Evolutionary conservation across 2,888 invertebrate genomes (phyloP).

Genomic region (Craniophora ligustri): DNA sequence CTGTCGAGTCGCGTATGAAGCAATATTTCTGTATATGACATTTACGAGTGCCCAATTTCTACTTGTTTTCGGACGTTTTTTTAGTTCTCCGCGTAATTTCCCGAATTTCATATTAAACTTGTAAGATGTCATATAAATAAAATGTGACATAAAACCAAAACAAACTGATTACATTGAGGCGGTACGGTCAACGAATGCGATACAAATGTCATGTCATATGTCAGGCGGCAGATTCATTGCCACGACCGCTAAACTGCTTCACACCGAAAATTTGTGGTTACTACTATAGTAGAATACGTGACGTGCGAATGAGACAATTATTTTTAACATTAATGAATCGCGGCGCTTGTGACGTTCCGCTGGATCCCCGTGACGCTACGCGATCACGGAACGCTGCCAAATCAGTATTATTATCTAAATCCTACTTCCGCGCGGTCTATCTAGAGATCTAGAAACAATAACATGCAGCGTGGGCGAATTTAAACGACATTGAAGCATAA

Average conservation of each 20-base stretch:
- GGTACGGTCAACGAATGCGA: constrained; percentile 53
- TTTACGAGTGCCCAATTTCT: too few relatives aligned
- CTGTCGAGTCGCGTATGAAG: background rate
- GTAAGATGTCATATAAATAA: constrained; percentile 4
- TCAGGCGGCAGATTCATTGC: constrained; percentile 71
- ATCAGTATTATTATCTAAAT: constrained; percentile 68
- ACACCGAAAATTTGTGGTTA: constrained; percentile 83
- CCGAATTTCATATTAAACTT: background rate
- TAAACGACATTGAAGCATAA: constrained; percentile 12
- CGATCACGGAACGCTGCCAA: constrained; percentile 70
- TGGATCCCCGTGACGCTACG: constrained; percentile 57
- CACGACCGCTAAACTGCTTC: constrained; percentile 79
- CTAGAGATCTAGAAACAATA: constrained; percentile 32
- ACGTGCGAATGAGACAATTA: constrained; percentile 85
- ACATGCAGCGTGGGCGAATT: constrained; percentile 17
- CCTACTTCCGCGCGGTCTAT: constrained; percentile 43
- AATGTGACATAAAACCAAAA: constrained; percentile 20
- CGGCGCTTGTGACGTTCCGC: constrained; percentile 60
- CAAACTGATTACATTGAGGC: constrained; percentile 30
- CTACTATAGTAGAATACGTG: constrained; percentile 82
- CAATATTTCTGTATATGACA: too few relatives aligned
- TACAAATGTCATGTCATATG: constrained; percentile 63
- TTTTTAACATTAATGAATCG: constrained; percentile 81
- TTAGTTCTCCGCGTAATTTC: too few relatives aligned
- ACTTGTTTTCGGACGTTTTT: too few relatives aligned